Evolutionary conservation across 1,140 invertebrate species (phyloP).

Genomic region (Portunus trituberculatus): DNA sequence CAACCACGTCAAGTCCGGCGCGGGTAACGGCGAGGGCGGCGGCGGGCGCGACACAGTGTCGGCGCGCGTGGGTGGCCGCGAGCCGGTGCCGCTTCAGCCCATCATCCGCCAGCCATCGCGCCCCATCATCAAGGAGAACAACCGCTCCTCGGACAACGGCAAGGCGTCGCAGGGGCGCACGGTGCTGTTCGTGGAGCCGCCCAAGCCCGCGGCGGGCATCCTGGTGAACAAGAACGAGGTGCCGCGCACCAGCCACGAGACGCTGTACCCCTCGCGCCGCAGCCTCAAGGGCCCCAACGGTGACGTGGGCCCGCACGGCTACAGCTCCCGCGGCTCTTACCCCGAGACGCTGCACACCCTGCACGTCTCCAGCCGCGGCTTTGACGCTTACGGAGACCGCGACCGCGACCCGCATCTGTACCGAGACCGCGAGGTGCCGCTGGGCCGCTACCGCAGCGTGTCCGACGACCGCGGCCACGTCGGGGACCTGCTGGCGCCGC

Average conservation of each 20-base stretch:
- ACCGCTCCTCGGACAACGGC: conserved; percentile 48
- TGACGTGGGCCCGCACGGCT: conserved; percentile 48
- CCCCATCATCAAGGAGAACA: conserved; percentile 70
- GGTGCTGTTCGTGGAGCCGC: conserved; percentile 70
- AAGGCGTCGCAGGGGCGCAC: conserved; percentile 64
- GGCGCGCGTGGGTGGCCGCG: neutral
- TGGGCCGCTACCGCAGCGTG: conserved; percentile 38
- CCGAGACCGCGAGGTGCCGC: conserved; percentile 54
- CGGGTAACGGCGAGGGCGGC: neutral
- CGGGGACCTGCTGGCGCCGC: conserved; percentile 57
- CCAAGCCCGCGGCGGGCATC: conserved; percentile 56
- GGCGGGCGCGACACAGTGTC: neutral
- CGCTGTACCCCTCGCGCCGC: neutral
- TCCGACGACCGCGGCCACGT: conserved; percentile 55
- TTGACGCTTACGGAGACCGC: conserved; percentile 14
- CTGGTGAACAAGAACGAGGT: conserved; percentile 67
- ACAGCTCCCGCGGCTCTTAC: conserved; percentile 57
- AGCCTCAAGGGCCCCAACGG: conserved; percentile 64
- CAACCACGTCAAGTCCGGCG: conserved; percentile 32
- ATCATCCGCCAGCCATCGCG: conserved; percentile 54
- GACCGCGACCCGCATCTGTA: conserved; percentile 40
- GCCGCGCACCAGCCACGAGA: conserved; percentile 60
- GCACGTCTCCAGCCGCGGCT: conserved; percentile 43
- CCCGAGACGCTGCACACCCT: conserved; percentile 59
- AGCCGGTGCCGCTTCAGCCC: conserved; percentile 42